Percentiles rank a stretch among this genome's conserved stretches.
phyloP scores from a whole-genome alignment of 2,888 invertebrate species.

The Pseudococcus viburni region DNA sequence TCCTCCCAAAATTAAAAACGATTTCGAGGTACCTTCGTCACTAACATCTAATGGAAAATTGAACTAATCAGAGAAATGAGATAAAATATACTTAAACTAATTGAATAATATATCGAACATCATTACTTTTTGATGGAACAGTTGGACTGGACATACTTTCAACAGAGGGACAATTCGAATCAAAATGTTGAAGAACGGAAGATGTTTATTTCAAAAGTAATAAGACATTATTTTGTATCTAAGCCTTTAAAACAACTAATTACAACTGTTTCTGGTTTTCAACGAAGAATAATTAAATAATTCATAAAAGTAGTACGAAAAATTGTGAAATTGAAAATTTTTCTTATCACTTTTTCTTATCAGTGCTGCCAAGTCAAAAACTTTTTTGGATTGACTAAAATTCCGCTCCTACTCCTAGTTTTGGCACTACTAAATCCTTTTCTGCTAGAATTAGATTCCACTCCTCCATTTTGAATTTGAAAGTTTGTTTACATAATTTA shows the following conservation, averaged over 20 bases:
- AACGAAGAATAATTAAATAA: neutral
- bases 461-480: neutral
- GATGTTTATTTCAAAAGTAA: neutral
- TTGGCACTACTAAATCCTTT: too few relatives aligned
- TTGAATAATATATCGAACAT: neutral
- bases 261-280: neutral
- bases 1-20: slow-evolving; percentile 50
- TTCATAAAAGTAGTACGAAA: too few relatives aligned
- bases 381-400: neutral
- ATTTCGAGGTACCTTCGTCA: slow-evolving; percentile 24
- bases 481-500: neutral
- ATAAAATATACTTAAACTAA: neutral
- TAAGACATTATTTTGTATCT: neutral
- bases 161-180: neutral
- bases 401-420: too few relatives aligned
- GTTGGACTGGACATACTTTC: slow-evolving; percentile 24
- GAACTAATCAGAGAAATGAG: neutral
- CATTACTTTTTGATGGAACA: slow-evolving; percentile 16
- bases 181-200: neutral
- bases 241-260: neutral
- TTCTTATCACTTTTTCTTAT: neutral
- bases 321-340: neutral
- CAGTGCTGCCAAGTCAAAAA: neutral
- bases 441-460: too few relatives aligned
- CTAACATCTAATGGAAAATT: neutral